Evolutionary conservation across 2,797 vertebrate species (phyloP), one percentile per base, ranked within the genome.

Genomic region (Phrynocephalus forsythii): DNA sequence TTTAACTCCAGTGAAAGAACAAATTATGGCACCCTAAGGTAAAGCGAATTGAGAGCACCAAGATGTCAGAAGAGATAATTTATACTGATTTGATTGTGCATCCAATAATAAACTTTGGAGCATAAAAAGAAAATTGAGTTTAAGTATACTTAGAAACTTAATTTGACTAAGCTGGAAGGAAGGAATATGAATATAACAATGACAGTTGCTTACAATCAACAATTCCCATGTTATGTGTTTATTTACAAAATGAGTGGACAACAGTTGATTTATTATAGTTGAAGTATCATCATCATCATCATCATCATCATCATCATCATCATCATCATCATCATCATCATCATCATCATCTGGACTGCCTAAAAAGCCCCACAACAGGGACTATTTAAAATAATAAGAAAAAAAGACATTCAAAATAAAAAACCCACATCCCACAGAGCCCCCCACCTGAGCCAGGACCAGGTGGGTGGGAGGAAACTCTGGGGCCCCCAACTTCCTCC

Each of bases 1-100:
- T 94, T 91, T 91, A 93, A 86, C 26, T 87, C 79, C 50, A 92
- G 22, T 66, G 67, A 94, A 90, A 93, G 86, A 93, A 84, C 73
- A 63, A 92, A 94, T 88, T 89, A 90, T 88, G 89, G 82, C 82
- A 84, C 86, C 83, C 91, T 86, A 90, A 87, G 69, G 83, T 93
- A 92, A 92, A 87, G 52, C 89, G 90, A 93, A 95, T 87, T 81
- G 60, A 82, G 72, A 87, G 26, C 50, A 50, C 0, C 88, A 76
- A 92, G 81, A 89, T 90, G 90, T 85, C 0, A 83, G 84, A 91
- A 50, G 20, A 3, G 13, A 89, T 91, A 88, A 90, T 86, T 92
- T 38, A 48, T 88, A 91, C 56, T 93, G 88, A 87, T 87, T 93
- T 68, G 33, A 83, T 92, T 92, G 79, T 91, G 92, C 92, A 87